phyloP scores from a whole-genome alignment of 2,113 vertebrate species.

The Mixornis gularis region DNA sequence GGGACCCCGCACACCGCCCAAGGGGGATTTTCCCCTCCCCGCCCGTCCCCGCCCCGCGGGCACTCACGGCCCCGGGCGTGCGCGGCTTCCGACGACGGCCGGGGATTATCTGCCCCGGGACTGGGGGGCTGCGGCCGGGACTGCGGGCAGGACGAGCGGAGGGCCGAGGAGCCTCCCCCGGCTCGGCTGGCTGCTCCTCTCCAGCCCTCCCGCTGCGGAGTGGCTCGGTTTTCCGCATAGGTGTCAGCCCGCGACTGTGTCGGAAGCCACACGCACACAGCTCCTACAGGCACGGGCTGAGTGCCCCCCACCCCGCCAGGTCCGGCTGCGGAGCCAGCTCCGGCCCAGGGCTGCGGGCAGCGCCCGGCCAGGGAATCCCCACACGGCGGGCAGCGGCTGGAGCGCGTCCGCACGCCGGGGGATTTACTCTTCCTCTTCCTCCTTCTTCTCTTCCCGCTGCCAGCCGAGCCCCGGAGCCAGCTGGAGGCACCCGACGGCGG shows the following conservation, averaged over 20 bases:
- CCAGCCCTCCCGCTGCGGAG: background rate
- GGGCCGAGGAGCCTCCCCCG: background rate
- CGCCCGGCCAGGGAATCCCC: background rate
- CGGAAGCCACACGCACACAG: background rate
- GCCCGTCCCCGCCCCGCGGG: background rate
- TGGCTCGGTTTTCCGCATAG: rapidly evolving
- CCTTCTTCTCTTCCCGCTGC: background rate
- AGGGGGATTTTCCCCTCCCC: background rate
- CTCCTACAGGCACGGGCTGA: background rate
- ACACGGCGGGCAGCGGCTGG: background rate
- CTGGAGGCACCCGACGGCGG: background rate
- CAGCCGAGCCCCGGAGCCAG: background rate
- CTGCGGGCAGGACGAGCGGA: background rate
- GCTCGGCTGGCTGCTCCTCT: background rate
- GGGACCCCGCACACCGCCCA: background rate
- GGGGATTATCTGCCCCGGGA: background rate
- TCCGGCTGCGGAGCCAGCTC: background rate
- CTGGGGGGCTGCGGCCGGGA: background rate
- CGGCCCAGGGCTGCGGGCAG: background rate
- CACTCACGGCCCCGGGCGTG: background rate
- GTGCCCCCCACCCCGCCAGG: background rate
- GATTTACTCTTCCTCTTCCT: background rate
- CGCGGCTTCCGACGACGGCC: background rate
- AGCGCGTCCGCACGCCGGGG: background rate
- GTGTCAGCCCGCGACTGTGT: background rate